Evolutionary conservation across 2,113 vertebrate genomes (phyloP).

Genomic region (Poeciliopsis retropinna): DNA sequence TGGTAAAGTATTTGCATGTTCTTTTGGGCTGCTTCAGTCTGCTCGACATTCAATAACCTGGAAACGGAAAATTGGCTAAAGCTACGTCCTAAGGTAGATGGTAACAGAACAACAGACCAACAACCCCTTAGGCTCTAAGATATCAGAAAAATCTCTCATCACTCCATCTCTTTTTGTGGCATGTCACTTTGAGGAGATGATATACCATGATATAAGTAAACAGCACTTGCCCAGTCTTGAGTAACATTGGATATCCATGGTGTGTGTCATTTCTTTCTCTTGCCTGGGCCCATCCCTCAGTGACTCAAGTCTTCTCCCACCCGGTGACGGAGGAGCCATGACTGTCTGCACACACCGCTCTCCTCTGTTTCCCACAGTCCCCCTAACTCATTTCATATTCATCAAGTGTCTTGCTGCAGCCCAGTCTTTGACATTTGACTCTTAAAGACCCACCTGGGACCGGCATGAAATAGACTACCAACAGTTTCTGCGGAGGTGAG

Average conservation of each 20-base stretch:
- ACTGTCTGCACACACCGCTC: constrained; percentile 36
- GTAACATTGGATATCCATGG: constrained; percentile 56
- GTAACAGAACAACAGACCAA: no score
- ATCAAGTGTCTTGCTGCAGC: constrained; percentile 68
- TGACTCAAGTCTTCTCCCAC: constrained; percentile 42
- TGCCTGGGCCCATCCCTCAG: constrained; percentile 19
- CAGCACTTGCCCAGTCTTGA: no score
- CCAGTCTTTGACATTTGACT: constrained; percentile 72
- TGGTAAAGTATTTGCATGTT: no score
- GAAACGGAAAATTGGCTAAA: no score
- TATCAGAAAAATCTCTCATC: no score
- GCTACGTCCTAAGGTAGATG: no score
- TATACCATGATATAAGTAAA: no score
- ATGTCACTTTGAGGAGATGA: no score
- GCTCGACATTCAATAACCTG: no score
- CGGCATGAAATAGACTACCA: constrained; percentile 66
- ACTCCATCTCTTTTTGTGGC: no score
- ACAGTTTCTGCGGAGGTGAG: constrained; percentile 50
- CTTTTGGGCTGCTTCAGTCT: no score
- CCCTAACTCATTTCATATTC: constrained; percentile 73
- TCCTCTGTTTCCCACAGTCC: constrained; percentile 59
- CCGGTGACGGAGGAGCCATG: constrained; percentile 35
- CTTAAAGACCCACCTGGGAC: constrained; percentile 75
- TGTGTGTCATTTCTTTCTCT: constrained; percentile 33
- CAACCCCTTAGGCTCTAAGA: no score